Evolutionary conservation across 2,888 invertebrate genomes (phyloP), one percentile per base, ranked within the genome.

Genomic region (Gerris lacustris): DNA sequence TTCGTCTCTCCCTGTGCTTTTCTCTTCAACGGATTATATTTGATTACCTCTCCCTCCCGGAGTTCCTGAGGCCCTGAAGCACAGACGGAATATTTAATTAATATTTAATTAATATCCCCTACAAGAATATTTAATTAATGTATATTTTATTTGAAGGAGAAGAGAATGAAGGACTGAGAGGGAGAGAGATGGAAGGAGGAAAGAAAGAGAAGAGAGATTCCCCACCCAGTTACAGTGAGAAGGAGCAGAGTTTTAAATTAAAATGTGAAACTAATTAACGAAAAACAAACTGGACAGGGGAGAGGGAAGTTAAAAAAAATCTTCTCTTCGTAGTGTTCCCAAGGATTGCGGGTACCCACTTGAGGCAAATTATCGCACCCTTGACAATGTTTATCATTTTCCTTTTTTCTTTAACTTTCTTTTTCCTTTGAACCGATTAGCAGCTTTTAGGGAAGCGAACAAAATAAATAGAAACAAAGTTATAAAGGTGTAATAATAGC

Each of bases 1-100:
- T 55, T 15, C 15, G 55, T 55, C 11, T 55, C 55, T 9, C 15
- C 15, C 15, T 55, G 11, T 15, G 55, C 55, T 55, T 55, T 55
- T 55, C 15, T 55, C 55, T 55, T 55, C 15, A 55, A 55, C 15
- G 55, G 55, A 55, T 55, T 55, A 55, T 55, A 55, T 55, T 55
- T 55, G 55, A 55, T 55, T 55, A 55, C 55, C 55, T 55, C 55
- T 55, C 9, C 55, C 15, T 55, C 55, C 15, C 15, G 15, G 9
- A 11, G 2, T 55, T 55, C 55, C 15, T 5, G 11, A 55, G 11
- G 9, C 15, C 15, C 9, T 11, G 55, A 55, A 15, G 15, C 9
- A 55, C 55, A 55, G 55, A 55, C 55, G 55, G 55, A 55, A 55
- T 55, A 55, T 55, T 55, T 55, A 55, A 55, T 55, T 55, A 55